Base-by-base conservation (phyloP, 2,113 vertebrate species). In the Guaruba guarouba region DNA sequence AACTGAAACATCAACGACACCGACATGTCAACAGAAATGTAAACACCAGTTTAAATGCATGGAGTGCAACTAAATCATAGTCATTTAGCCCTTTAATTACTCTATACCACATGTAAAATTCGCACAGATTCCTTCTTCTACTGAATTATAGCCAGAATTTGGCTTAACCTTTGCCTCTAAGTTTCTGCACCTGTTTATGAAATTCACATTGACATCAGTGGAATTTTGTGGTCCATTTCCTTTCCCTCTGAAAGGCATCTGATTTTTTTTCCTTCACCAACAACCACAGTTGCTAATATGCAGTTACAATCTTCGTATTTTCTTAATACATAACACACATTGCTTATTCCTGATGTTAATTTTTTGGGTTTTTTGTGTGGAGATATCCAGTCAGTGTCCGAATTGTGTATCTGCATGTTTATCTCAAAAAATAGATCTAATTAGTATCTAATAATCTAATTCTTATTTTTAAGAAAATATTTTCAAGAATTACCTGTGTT, bases 81-180 rank as follows among this genome's bases (percentile, higher is more conserved):
- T 24, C 4, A 6, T 44, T 88, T 76, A 43, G 22, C 13, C 16
- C 19, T 49, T 29, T 39, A 46, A 73, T 82, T 39, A 37, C 14
- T 43, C 13, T 22, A n/a, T 33, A 54, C 1, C 0, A 0, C 9
- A 28, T 4, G 4, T 29, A 81, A 77, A 80, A 41, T 28, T 71
- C 24, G 1, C 61, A n/a, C 35, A 66, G 28, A n/a, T 67, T 73
- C 17, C 19, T 55, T 76, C 11, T 15, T 39, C 5, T 54, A 39
- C 7, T 29, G 10, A 82, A n/a, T 66, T 17, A 49, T 10, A 82
- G 11, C 5, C 10, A 90, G 68, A 88, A 23, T 18, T 68, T 57
- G 20, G 11, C 10, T 9, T 69, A 55, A 41, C 0, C 10, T 69
- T 66, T 82, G 67, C 11, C 19, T 74, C 1, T 31, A 41, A 25